A percentile compares a stretch with the other conserved stretches of the same genome.
phyloP scores from a whole-genome alignment of 2,797 vertebrate genomes.

The Erithacus rubecula region DNA sequence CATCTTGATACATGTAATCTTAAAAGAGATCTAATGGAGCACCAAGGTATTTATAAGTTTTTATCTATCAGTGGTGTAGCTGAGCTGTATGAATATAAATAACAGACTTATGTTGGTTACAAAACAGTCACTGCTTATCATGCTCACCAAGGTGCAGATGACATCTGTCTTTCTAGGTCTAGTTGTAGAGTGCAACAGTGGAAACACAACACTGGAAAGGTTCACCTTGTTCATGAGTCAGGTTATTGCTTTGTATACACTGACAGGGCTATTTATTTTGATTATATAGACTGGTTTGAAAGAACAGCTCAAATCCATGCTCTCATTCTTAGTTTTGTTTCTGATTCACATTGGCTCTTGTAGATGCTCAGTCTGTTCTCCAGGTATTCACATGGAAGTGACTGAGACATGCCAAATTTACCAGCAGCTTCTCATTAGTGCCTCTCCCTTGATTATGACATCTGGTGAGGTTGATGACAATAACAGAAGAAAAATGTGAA shows the following conservation, averaged over 20 bases:
- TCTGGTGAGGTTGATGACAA: slow-evolving; percentile 46
- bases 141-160: not conserved
- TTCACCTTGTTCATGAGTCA: not conserved
- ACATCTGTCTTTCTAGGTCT: not conserved
- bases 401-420: slow-evolving; percentile 19
- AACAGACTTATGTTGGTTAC: not conserved
- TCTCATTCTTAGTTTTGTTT: not conserved
- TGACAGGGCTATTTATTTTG: not conserved
- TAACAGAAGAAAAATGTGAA: slow-evolving; percentile 51
- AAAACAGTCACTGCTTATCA: not conserved
- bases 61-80: not conserved
- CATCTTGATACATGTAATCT: not conserved
- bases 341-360: not conserved
- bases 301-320: not conserved
- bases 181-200: not conserved
- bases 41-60: not conserved
- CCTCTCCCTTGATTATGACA: slow-evolving; percentile 50
- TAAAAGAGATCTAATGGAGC: not conserved
- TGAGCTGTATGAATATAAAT: not conserved
- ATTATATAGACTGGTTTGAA: not conserved
- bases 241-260: not conserved
- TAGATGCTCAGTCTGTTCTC: not conserved
- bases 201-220: not conserved
- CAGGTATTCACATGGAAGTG: slow-evolving; percentile 24
- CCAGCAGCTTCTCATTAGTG: slow-evolving; percentile 55